phyloP scores from a whole-genome alignment of 2,113 vertebrate species.

The Monarcha castaneiventris region DNA sequence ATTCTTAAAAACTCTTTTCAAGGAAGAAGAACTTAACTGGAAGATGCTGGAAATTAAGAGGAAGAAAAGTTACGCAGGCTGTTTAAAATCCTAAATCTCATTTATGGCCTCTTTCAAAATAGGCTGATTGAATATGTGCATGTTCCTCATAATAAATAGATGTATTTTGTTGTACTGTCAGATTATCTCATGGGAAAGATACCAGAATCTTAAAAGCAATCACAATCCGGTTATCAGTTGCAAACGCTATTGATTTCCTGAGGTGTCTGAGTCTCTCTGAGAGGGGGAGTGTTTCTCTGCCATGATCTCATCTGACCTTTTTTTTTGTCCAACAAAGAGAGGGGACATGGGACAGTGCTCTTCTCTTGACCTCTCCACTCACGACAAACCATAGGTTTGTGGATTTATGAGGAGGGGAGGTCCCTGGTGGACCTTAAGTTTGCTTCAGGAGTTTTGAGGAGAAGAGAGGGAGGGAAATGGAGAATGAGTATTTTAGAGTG shows the following conservation, averaged over 20 bases:
- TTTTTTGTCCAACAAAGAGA: not conserved
- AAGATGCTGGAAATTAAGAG: not conserved
- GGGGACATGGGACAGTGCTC: not conserved
- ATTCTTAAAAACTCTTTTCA: not conserved
- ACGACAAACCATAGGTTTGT: not conserved
- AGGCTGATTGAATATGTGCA: not conserved
- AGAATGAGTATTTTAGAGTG: accelerated
- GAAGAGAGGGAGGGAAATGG: accelerated
- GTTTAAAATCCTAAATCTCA: not conserved
- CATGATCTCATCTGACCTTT: not conserved
- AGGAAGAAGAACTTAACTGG: not conserved
- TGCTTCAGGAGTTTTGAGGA: not conserved
- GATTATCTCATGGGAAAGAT: constrained; percentile 12
- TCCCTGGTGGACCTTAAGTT: not conserved
- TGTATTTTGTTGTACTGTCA: constrained; percentile 28
- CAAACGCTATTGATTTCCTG: constrained; percentile 37
- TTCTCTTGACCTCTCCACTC: not conserved
- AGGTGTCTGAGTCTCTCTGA: not conserved
- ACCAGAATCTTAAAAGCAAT: constrained; percentile 50
- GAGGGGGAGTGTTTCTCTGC: not conserved
- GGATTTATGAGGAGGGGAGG: not conserved
- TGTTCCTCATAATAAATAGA: constrained; percentile 41
- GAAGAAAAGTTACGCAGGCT: not conserved
- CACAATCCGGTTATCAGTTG: constrained; percentile 42
- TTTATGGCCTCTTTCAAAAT: not conserved